Conservation (phyloP, 2,888 invertebrate species). For the Rhingia campestris region DNA sequence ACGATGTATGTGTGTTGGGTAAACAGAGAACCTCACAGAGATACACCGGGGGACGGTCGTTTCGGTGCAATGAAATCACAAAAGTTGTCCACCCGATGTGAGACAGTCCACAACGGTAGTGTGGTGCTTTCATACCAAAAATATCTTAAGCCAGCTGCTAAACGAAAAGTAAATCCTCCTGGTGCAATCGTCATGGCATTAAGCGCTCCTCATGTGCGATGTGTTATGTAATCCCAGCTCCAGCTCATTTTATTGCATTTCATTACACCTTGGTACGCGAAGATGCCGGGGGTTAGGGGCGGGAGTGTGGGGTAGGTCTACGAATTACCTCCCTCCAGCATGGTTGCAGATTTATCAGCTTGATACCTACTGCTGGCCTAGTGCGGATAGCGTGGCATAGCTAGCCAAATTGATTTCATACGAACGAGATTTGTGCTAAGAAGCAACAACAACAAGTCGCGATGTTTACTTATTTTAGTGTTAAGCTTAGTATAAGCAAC, state of each 20-base stretch:
- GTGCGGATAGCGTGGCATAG: constrained; percentile 6
- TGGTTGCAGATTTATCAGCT: constrained; percentile 59
- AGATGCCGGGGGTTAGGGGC: not conserved
- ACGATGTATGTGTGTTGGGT: not conserved
- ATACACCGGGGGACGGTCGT: too few species aligned
- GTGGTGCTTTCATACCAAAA: constrained; percentile 37
- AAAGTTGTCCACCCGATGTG: constrained; percentile 14
- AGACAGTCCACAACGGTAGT: not conserved
- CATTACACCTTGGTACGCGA: constrained; percentile 20
- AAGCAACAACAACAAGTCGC: constrained; percentile 8
- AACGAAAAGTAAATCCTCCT: constrained; percentile 69
- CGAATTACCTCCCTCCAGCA: constrained; percentile 27
- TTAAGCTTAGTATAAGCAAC: not conserved
- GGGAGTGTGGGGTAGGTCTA: not conserved
- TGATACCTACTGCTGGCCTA: constrained; percentile 38
- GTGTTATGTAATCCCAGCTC: constrained; percentile 61
- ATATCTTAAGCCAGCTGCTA: constrained; percentile 49
- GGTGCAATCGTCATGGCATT: constrained; percentile 69
- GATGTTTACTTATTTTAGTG: constrained; percentile 34
- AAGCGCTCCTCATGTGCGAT: constrained; percentile 28
- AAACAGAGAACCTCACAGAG: too few species aligned
- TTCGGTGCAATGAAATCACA: constrained; percentile 12
- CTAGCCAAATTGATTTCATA: constrained; percentile 48
- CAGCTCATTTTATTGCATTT: constrained; percentile 65
- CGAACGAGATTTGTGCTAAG: constrained; percentile 41